phyloP scores from a whole-genome alignment of 1,140 invertebrate genomes.

The Halotydeus destructor region DNA sequence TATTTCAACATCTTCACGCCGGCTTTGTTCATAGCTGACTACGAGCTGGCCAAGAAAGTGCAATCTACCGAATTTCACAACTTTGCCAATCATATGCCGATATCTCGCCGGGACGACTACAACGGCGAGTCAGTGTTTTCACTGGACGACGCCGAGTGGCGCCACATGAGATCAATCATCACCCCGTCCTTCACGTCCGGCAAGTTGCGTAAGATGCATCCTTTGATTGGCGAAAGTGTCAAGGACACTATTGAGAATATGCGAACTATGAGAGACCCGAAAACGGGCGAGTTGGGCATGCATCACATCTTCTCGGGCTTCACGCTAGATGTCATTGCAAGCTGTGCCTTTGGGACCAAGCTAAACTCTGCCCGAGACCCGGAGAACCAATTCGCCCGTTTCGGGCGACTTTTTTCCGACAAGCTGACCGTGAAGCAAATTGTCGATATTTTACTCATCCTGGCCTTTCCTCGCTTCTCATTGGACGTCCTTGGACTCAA shows the following conservation, averaged over 20 bases:
- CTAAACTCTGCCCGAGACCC: constrained; percentile 29
- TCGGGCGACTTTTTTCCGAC: too few species aligned
- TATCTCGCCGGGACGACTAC: not conserved
- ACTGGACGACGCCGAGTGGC: constrained; percentile 32
- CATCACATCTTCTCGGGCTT: constrained; percentile 6
- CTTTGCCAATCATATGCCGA: constrained; percentile 6
- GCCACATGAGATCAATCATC: constrained; percentile 29
- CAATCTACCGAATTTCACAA: constrained; percentile 9
- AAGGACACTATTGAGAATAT: not conserved
- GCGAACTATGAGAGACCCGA: not conserved
- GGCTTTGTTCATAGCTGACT: constrained; percentile 4
- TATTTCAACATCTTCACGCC: constrained; percentile 3
- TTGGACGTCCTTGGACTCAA: too few species aligned
- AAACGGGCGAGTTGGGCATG: not conserved
- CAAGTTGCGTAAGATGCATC: constrained; percentile 6
- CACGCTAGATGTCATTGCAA: constrained; percentile 35
- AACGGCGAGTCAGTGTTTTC: constrained; percentile 25
- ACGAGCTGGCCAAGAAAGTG: constrained; percentile 5
- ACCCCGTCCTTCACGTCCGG: constrained; percentile 31
- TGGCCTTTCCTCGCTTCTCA: too few species aligned
- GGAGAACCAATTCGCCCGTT: too few species aligned
- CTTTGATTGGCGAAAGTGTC: not conserved
- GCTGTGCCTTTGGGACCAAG: constrained; percentile 34
- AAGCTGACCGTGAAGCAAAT: too few species aligned
- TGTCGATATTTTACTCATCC: too few species aligned